A percentile compares a stretch with the other conserved stretches of the same genome.
Evolutionary conservation across 2,888 invertebrate species (phyloP).

Genomic region (Carterocephalus palaemon): DNA sequence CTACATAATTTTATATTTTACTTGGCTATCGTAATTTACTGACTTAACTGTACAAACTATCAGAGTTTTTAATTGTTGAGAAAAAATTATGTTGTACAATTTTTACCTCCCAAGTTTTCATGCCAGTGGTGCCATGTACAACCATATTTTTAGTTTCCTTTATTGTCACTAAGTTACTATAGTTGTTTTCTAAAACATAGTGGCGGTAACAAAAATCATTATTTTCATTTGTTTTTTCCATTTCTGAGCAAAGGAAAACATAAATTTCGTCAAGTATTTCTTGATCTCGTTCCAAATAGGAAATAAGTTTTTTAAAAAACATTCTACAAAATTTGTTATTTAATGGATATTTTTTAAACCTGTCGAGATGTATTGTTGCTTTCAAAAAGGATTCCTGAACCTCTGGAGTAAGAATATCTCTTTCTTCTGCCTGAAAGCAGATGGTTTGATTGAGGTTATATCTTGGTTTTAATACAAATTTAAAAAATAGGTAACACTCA

Average conservation of each 20-base stretch:
- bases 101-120: slow-evolving; percentile 87
- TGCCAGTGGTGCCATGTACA: slow-evolving; percentile 87
- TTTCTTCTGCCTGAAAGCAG: slow-evolving; percentile 49
- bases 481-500: neutral
- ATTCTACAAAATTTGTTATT: slow-evolving; percentile 80
- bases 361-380: slow-evolving; percentile 74
- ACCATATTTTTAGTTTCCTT: slow-evolving; percentile 86
- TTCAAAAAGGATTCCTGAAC: slow-evolving; percentile 79
- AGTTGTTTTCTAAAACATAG: slow-evolving; percentile 70
- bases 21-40: too few relatives aligned
- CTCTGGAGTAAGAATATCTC: slow-evolving; percentile 61
- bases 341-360: slow-evolving; percentile 80
- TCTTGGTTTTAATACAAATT: too few relatives aligned
- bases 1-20: too few relatives aligned
- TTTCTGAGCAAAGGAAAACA: slow-evolving; percentile 73
- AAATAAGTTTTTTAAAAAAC: slow-evolving; percentile 82
- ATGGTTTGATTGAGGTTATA: neutral
- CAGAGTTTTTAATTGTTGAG: too few relatives aligned
- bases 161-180: slow-evolving; percentile 72
- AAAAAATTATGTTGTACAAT: too few relatives aligned
- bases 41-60: too few relatives aligned
- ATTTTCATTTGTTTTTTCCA: slow-evolving; percentile 51
- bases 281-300: slow-evolving; percentile 73
- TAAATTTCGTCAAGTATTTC: slow-evolving; percentile 85
- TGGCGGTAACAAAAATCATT: slow-evolving; percentile 80